Percentiles rank a stretch among this genome's conserved stretches.
Evolutionary conservation across 2,797 vertebrate species (phyloP).

Genomic region (Gymnothorax javanicus): DNA sequence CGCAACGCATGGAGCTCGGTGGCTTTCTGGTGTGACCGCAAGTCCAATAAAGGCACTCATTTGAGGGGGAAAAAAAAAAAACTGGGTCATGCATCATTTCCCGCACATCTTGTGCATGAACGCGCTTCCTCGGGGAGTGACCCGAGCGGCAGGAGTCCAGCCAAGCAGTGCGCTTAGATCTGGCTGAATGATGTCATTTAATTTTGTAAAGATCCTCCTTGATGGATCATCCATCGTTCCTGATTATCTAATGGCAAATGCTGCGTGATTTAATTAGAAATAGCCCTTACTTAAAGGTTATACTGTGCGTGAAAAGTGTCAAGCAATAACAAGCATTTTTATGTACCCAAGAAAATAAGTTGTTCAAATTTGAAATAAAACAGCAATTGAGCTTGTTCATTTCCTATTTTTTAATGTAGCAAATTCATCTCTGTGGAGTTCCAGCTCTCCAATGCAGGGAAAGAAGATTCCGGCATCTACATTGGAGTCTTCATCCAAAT

Average conservation of each 20-base stretch:
- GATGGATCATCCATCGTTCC: not conserved
- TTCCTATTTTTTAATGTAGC: not conserved
- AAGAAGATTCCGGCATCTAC: no score
- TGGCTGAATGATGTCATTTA: not conserved
- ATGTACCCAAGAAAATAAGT: not conserved
- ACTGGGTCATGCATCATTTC: not conserved
- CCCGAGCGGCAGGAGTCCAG: not conserved
- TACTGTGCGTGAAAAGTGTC: not conserved
- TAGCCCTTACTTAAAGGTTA: not conserved
- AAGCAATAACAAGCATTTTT: not conserved
- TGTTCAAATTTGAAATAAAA: not conserved
- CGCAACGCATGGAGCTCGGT: not conserved
- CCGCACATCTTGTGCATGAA: not conserved
- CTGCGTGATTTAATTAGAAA: slow-evolving; percentile 6
- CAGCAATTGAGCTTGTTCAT: not conserved
- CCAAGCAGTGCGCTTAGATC: not conserved
- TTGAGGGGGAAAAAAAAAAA: not conserved
- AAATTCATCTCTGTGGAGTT: not conserved
- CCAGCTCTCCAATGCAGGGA: no score
- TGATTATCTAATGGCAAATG: not conserved
- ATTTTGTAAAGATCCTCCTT: not conserved
- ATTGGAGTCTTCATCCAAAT: no score
- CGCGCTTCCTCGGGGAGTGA: not conserved
- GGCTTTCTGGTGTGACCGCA: not conserved
- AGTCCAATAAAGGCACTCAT: not conserved